Evolutionary conservation across 2,888 invertebrate species (phyloP).

Genomic region (Pyrrhia umbra): DNA sequence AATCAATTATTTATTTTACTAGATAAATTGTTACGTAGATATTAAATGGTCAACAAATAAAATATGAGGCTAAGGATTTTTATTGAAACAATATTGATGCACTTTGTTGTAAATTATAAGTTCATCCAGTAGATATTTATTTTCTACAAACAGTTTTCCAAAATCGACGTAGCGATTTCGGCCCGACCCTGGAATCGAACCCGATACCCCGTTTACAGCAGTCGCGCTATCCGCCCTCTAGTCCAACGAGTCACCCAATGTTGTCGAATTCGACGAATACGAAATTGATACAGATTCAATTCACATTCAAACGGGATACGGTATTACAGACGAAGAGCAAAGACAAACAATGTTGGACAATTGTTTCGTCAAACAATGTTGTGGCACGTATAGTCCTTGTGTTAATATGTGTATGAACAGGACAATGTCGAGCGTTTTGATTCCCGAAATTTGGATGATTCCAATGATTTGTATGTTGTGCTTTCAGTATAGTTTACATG

Average conservation of each 20-base stretch:
- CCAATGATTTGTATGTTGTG: too few species aligned
- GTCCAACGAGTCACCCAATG: too few species aligned
- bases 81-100: too few species aligned
- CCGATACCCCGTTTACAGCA: too few species aligned
- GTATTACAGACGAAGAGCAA: background rate
- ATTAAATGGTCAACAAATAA: background rate
- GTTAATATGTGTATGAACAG: background rate
- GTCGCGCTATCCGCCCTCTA: too few species aligned
- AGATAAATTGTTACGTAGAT: background rate
- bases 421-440: background rate
- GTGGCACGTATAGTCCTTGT: background rate
- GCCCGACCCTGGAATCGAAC: too few species aligned
- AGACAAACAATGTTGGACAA: conserved; percentile 17
- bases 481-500: too few species aligned
- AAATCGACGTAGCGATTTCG: too few species aligned
- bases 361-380: background rate
- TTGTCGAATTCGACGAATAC: background rate
- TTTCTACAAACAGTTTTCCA: too few species aligned
- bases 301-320: background rate
- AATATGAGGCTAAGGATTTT: background rate
- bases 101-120: too few species aligned
- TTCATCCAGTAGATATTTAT: too few species aligned
- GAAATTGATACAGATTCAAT: background rate
- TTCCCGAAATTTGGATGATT: background rate
- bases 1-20: background rate